phyloP scores from a whole-genome alignment of 2,797 vertebrate genomes.

The Pterois miles region DNA sequence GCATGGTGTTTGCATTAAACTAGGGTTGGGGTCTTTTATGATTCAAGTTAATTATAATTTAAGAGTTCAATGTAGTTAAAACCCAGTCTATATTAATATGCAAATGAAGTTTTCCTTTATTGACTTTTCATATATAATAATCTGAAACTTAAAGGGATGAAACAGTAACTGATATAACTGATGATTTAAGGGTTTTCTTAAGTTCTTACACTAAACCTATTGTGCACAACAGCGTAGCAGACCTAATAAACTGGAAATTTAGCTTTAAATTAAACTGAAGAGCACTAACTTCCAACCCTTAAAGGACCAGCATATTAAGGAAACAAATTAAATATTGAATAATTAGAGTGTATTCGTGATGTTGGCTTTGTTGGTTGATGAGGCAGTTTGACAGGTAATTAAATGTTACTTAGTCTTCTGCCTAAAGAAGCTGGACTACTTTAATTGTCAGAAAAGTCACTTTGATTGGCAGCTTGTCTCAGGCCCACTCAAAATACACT shows the following conservation, averaged over 20 bases:
- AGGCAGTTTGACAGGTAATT: slow-evolving; percentile 68
- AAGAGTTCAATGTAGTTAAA: slow-evolving; percentile 7
- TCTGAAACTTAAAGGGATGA: not conserved
- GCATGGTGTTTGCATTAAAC: not conserved
- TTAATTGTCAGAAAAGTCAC: slow-evolving; percentile 57
- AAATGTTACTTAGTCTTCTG: slow-evolving; percentile 57
- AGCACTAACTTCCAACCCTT: slow-evolving; percentile 4
- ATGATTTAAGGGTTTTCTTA: not conserved
- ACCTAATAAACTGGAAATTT: slow-evolving; percentile 3
- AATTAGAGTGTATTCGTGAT: slow-evolving; percentile 42
- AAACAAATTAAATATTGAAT: slow-evolving; percentile 23
- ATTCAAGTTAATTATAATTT: not conserved
- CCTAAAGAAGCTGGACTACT: slow-evolving; percentile 36
- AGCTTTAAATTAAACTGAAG: not conserved
- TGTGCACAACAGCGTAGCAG: not conserved
- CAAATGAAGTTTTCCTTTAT: not conserved
- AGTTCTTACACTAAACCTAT: not conserved
- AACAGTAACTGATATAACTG: not conserved
- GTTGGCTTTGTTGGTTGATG: slow-evolving; percentile 56
- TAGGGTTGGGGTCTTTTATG: not conserved
- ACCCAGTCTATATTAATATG: not conserved
- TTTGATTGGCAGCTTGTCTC: slow-evolving; percentile 59
- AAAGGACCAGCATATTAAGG: slow-evolving; percentile 10
- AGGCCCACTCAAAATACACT: slow-evolving; percentile 57
- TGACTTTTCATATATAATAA: not conserved